These are phyloP conservation scores for Armadillidium nasatum DNA, from an alignment of 1,140 invertebrate species.

Conservation along the genomic window DNA sequence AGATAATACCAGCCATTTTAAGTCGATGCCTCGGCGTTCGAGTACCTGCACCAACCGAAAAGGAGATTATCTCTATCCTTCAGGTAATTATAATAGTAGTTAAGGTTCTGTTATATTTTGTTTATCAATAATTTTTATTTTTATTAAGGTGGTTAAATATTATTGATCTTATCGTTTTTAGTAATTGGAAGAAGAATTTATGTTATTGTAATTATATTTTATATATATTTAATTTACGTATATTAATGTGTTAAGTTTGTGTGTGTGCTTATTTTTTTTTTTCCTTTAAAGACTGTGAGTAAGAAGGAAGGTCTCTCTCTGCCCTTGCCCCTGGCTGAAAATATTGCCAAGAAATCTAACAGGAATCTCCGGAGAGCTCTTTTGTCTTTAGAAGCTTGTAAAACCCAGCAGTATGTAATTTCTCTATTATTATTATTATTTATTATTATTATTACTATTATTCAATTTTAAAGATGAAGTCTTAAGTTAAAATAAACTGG, in stretches of 20 bases:
- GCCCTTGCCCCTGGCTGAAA: slow-evolving; percentile 69
- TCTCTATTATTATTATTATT: no score
- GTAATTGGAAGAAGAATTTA: no score
- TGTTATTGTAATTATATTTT: no score
- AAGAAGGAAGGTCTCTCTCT: slow-evolving; percentile 80
- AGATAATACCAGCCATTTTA: slow-evolving; percentile 90
- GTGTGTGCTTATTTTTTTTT: slow-evolving; percentile 45
- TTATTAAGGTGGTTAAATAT: no score
- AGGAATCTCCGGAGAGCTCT: slow-evolving; percentile 90
- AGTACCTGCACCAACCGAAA: slow-evolving; percentile 75
- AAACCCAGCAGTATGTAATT: slow-evolving; percentile 70
- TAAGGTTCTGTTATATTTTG: no score
- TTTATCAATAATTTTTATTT: no score
- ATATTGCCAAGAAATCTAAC: slow-evolving; percentile 72
- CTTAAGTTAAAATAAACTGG: no score
- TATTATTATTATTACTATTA: no score
- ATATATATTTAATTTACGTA: no score
- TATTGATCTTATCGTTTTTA: no score
- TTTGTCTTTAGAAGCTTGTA: slow-evolving; percentile 89
- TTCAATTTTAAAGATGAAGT: no score
- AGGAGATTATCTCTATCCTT: slow-evolving; percentile 66
- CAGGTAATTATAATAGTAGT: slow-evolving; percentile 36
- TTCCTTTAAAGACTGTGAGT: slow-evolving; percentile 67
- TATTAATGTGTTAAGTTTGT: no score
- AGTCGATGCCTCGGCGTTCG: slow-evolving; percentile 89